Conservation (phyloP, 2,113 vertebrate species). For the Oceanites oceanicus region DNA sequence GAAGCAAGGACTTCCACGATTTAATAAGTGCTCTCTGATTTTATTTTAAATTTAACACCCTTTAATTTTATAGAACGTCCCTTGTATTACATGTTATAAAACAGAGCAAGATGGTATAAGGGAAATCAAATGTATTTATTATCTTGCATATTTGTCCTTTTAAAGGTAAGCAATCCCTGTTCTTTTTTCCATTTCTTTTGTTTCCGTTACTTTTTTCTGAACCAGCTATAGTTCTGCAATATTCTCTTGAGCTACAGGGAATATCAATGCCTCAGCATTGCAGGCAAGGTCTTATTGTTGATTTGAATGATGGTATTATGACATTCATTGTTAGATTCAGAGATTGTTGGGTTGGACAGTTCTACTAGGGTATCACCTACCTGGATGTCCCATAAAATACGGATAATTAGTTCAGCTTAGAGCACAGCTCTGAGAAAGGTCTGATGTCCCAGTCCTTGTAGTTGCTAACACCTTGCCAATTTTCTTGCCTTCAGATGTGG, state of each 20-base stretch:
- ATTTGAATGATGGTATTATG: not conserved
- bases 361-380: not conserved
- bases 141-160: not conserved
- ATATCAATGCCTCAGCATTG: not conserved
- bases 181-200: not conserved
- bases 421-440: not conserved
- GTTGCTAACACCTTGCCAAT: not conserved
- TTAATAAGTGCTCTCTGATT: slow-evolving; percentile 27
- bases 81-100: slow-evolving; percentile 28
- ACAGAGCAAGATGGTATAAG: not conserved
- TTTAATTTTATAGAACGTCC: slow-evolving; percentile 38
- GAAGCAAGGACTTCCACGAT: slow-evolving; percentile 7
- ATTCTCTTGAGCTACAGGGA: not conserved
- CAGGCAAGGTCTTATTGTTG: not conserved
- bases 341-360: not conserved
- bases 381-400: not conserved
- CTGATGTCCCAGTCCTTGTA: not conserved
- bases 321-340: not conserved
- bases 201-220: not conserved
- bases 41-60: slow-evolving; percentile 41
- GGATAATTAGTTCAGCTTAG: not conserved
- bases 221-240: not conserved
- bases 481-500: not conserved
- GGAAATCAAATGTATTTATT: not conserved
- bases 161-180: not conserved